Base-by-base conservation (phyloP, 2,797 vertebrate genomes). In the Salmo trutta region DNA sequence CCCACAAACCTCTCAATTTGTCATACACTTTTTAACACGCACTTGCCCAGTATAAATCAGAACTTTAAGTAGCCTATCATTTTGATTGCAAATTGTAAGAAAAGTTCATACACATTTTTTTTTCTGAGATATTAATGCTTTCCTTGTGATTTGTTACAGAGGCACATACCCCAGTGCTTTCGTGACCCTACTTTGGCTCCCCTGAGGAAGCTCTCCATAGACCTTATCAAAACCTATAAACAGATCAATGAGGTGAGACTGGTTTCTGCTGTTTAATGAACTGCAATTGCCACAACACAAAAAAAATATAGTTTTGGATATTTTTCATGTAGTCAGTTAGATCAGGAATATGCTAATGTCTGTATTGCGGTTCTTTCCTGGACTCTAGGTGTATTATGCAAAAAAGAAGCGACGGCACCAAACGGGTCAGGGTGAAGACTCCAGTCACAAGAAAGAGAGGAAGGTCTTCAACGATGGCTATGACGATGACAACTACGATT, bases 221-320 rank as follows among this genome's bases (percentile, higher is more conserved):
- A 99, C 95, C 95, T 99, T 96, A 99, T 99, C 94, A 99, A 99
- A 98, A 99, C 98, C 93, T 99, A 99, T 86, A 99, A 99, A 95
- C 98, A 99, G 96, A 99, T 99, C 96, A 99, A 99, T 98, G 98
- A 99, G 97, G 98, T 99, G 95, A 91, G 95, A 73, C 53, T 31
- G 71, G 6, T 53, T 53, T 6, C 29, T 47, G 41, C 10, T 12
- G 51, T 52, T 31, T 7, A 29, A 10, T 41, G 41, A 5, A 29
- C n/a, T 51, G 53, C 14, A n/a, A 10, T 41, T 41, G 41, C 6
- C 8, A 41, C 41, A 41, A 10, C 41, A 41, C 10, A 66, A n/a
- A 33, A 47, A 47, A 12, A 12, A 3, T 3, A 3, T 47, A 12
- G 10, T 41, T 27, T 41, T 19, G 19, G 2, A 41, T 24, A 19